phyloP scores from a whole-genome alignment of 2,113 vertebrate species.

The Tetrax tetrax region DNA sequence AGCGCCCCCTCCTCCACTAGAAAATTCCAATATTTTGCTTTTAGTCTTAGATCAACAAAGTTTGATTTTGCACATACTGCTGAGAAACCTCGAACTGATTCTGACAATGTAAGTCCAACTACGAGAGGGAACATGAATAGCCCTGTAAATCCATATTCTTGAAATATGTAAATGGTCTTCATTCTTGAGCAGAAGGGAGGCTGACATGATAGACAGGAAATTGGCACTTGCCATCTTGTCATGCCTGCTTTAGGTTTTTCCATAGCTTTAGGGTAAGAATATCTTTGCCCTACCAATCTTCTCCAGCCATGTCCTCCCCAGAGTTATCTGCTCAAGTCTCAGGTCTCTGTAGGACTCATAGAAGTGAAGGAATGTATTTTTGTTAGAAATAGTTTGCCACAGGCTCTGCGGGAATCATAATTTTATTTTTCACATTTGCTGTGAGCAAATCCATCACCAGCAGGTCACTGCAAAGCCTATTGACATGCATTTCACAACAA shows the following conservation, averaged over 20 bases:
- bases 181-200: background rate
- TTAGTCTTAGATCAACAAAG: background rate
- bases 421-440: background rate
- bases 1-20: rapidly evolving
- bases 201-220: background rate
- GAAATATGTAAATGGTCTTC: background rate
- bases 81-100: background rate
- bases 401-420: background rate
- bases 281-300: background rate
- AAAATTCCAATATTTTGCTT: background rate
- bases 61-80: background rate
- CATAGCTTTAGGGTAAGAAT: background rate
- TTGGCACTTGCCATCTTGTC: background rate
- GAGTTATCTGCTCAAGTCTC: background rate
- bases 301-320: background rate
- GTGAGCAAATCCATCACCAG: background rate
- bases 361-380: background rate
- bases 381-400: background rate
- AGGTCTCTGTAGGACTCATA: background rate
- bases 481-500: background rate
- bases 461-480: background rate
- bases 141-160: background rate
- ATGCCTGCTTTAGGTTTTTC: background rate
- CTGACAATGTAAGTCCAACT: background rate
- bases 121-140: background rate